A percentile compares a stretch with the other conserved stretches of the same genome.
Evolutionary conservation across 2,888 invertebrate species (phyloP).

Genomic region (Tortricodes alternella): DNA sequence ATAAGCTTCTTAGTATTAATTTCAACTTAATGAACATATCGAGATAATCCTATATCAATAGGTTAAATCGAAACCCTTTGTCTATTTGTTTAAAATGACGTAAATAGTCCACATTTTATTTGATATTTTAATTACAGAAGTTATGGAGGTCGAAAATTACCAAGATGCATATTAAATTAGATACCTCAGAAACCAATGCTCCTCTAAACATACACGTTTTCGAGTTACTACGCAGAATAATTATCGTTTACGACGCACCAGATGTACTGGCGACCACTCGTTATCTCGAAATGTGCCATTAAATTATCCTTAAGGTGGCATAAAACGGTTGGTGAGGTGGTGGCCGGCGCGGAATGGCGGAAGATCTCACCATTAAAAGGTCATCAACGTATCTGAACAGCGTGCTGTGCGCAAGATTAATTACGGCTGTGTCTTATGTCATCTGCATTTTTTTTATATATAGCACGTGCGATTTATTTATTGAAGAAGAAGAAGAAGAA

Average conservation of each 20-base stretch:
- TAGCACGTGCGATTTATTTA: neutral
- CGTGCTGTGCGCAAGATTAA: constrained; percentile 21
- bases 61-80: too few relatives aligned
- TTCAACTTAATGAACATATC: too few relatives aligned
- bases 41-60: too few relatives aligned
- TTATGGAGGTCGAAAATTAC: too few relatives aligned
- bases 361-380: constrained; percentile 44
- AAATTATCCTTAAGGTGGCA: constrained; percentile 48
- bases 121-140: too few relatives aligned
- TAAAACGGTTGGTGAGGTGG: constrained; percentile 34
- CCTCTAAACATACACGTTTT: too few relatives aligned
- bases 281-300: constrained; percentile 42
- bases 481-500: too few relatives aligned
- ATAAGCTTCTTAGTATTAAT: too few relatives aligned
- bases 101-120: too few relatives aligned
- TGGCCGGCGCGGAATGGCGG: constrained; percentile 37
- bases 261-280: constrained; percentile 33
- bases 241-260: constrained; percentile 18
- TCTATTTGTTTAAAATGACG: too few relatives aligned
- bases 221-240: constrained; percentile 8
- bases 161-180: too few relatives aligned
- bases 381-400: constrained; percentile 35
- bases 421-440: constrained; percentile 5
- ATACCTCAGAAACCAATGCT: too few relatives aligned
- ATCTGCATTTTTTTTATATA: constrained; percentile 6